Evolutionary conservation across 2,888 invertebrate genomes (phyloP), one percentile per base, ranked within the genome.

Genomic region (Stenichneumon culpator): DNA sequence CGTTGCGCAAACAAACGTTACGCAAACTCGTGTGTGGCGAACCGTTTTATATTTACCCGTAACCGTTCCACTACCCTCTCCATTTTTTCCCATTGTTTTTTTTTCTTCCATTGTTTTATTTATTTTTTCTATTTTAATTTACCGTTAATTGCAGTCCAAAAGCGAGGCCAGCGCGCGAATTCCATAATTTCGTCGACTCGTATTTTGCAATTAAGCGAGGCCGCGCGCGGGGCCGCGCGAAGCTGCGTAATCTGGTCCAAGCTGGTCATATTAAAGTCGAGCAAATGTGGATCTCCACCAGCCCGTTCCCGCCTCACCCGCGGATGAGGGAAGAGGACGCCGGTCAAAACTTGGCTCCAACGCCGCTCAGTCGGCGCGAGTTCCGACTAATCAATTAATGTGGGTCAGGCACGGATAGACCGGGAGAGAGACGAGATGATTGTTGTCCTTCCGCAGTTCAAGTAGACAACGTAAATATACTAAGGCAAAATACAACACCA

Each of bases 361-460:
- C 14, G 28, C 28, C 28, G 60, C 60, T 60, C 4, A 2, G 11
- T 22, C 3, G 22, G 19, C 25, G 6, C 54, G 25, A 14, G 28
- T 11, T 60, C 60, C 22, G 63, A 54, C 82, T 82, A 77, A 82
- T 82, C 82, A 77, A 82, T 82, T 72, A 72, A 77, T 57, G 52
- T 68, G 22, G 39, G 44, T 32, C 16, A 32, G 32, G 60, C 14
- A 32, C 28, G 60, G 19, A 70, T 52, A 52, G 25, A 70, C 32
- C 28, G 36, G 7, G 39, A 36, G 25, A 50, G 78, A 73, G 73
- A 68, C 50, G 57, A 14, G 39, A 2, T 25, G 25, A 25, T 25
- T 25, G 3, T 25, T 25, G 25, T 25, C 25, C 3, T 25, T 25
- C 25, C 25, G 25, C 3, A 25, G 25, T 25, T 25, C 25, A 25